A percentile compares a stretch with the other conserved stretches of the same genome.
Evolutionary conservation across 2,888 invertebrate species (phyloP).

Genomic region (Osedax fenrisi): DNA sequence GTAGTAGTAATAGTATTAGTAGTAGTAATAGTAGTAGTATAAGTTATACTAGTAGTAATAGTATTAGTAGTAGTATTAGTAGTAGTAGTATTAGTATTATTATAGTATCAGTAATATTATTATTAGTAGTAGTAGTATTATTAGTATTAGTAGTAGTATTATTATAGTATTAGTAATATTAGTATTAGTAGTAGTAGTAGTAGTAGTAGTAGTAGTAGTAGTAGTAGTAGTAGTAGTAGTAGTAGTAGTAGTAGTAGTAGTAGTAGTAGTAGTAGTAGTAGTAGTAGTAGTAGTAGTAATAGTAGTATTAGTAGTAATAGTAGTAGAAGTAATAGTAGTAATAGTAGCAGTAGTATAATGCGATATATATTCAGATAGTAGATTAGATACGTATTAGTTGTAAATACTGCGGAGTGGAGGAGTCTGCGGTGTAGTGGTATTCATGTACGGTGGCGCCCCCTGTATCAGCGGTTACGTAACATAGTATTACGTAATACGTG

Average conservation of each 20-base stretch:
- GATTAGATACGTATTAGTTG: too few relatives aligned
- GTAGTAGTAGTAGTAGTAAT: not conserved
- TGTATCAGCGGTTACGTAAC: too few relatives aligned
- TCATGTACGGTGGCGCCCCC: too few relatives aligned
- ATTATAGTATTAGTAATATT: not conserved
- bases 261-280: not conserved
- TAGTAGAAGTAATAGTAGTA: not conserved
- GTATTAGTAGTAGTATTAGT: not conserved
- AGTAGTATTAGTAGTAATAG: not conserved
- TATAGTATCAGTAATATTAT: not conserved
- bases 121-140: not conserved
- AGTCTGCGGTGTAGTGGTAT: too few relatives aligned
- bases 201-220: not conserved
- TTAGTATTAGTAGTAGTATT: not conserved
- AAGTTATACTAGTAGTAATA: not conserved
- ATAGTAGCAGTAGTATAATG: too few relatives aligned
- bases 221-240: not conserved
- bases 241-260: not conserved
- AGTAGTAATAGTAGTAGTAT: not conserved
- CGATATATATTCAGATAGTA: too few relatives aligned
- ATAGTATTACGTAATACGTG: too few relatives aligned
- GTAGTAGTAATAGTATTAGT: not conserved
- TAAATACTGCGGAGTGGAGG: too few relatives aligned
- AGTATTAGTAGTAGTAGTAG: not conserved
- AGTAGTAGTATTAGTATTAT: not conserved